phyloP scores from a whole-genome alignment of 37 sponge, comb jelly and placozoan species.

The Chondrilla cf. caribensis region DNA sequence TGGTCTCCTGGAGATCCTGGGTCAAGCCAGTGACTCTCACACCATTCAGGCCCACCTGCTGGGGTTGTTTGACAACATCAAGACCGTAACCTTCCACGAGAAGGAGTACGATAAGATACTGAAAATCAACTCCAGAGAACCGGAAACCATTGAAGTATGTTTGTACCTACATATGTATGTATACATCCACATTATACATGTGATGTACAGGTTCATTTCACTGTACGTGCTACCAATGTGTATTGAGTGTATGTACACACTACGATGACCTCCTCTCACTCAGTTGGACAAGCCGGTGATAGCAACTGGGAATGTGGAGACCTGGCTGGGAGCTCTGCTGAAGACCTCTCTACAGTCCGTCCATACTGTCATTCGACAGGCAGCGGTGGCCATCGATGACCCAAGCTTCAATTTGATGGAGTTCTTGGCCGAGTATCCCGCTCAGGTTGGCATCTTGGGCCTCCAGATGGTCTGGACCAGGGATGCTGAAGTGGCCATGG shows the following conservation, averaged over 20 bases:
- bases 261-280: too few species aligned
- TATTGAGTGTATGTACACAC: neutral
- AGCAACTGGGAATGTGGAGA: slow-evolving; percentile 93
- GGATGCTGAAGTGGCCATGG: slow-evolving; percentile 80
- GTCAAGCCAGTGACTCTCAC: slow-evolving; percentile 96
- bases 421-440: slow-evolving; percentile 80
- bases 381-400: slow-evolving; percentile 75
- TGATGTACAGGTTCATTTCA: neutral
- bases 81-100: slow-evolving; percentile 94
- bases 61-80: slow-evolving; percentile 97
- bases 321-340: slow-evolving; percentile 87
- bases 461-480: slow-evolving; percentile 95
- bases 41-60: slow-evolving; percentile 97
- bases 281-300: slow-evolving; percentile 88
- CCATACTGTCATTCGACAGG: slow-evolving; percentile 77
- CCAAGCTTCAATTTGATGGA: slow-evolving; percentile 92
- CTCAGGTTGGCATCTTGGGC: slow-evolving; percentile 93
- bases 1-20: slow-evolving; percentile 95
- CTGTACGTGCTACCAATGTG: neutral
- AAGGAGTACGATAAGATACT: slow-evolving; percentile 96
- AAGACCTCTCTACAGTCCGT: slow-evolving; percentile 66
- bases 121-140: slow-evolving; percentile 93
- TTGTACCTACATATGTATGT: neutral
- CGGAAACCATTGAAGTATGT: slow-evolving; percentile 90
- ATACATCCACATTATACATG: neutral